phyloP scores from a whole-genome alignment of 2,888 invertebrate species.

The Caenorhabditis angaria region DNA sequence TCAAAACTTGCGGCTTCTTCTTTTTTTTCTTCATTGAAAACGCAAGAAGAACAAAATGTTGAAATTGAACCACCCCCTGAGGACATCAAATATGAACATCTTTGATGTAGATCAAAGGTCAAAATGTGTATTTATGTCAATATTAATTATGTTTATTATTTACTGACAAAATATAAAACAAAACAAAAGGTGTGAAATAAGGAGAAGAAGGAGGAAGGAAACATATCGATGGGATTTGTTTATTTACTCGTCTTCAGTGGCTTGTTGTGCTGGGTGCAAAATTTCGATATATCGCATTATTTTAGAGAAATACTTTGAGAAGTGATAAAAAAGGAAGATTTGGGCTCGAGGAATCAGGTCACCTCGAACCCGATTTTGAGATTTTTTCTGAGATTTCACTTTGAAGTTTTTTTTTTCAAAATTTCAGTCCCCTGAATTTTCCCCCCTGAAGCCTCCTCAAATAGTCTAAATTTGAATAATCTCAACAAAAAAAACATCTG shows the following conservation, averaged over 20 bases:
- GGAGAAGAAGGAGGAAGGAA: too few species aligned
- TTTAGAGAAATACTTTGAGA: background rate
- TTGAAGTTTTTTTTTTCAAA: too few species aligned
- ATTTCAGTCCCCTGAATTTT: too few species aligned
- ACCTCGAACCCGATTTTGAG: too few species aligned
- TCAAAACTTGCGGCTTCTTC: too few species aligned
- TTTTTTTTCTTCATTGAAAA: background rate
- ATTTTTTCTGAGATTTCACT: too few species aligned
- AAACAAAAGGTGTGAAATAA: background rate
- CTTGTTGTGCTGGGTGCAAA: slow-evolving; percentile 1
- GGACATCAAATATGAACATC: background rate
- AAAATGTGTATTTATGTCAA: background rate
- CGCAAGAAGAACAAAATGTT: background rate
- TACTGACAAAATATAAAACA: background rate
- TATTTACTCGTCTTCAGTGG: background rate
- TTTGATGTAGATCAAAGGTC: slow-evolving; percentile 1
- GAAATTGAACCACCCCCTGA: background rate
- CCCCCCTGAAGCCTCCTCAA: too few species aligned
- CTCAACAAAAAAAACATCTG: too few species aligned
- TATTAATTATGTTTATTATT: background rate
- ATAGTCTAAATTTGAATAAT: too few species aligned
- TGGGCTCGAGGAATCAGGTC: too few species aligned
- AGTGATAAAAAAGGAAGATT: too few species aligned
- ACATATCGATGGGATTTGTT: too few species aligned
- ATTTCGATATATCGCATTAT: background rate